Evolutionary conservation across 2,888 invertebrate genomes (phyloP), one percentile per base, ranked within the genome.

Genomic region (Ophioninae sp.): DNA sequence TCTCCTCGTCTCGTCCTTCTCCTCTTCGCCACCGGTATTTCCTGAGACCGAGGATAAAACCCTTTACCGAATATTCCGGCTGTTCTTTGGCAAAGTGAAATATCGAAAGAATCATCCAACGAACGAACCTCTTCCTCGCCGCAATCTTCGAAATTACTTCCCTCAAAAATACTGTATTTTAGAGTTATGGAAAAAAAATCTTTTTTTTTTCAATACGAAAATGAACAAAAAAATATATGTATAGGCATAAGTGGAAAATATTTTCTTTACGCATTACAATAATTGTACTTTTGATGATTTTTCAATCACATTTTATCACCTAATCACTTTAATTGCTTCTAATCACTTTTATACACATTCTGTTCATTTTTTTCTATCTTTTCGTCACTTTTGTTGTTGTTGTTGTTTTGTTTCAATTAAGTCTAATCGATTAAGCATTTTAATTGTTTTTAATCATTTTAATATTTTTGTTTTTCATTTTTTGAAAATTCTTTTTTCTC

Each of bases 121-220:
- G 41, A 23, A n/a, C 51, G 74, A 80, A 69, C 80, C 61, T 61
- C 75, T 75, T 20, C 39, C 63, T 69, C 64, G 64, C 63, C 80
- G 39, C 41, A 56, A 51, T 30, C 58, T 22, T 69, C 56, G 17
- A 63, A 58, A 39, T 23, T n/a, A 51, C 23, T 9, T n/a, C 59
- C 30, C 9, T 20, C 41, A 7, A 6, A 8, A n/a, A 65, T 37
- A 17, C 6, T 37, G 17, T 13, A 23, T 65, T 37, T 37, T 64
- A 44, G 44, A 10, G 13, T 44, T 3, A 44, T 1, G 10, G 2
- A 10, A 51, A 51, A 51, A 10, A 51, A 10, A 10, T 13, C 5
- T 51, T 51, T 51, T 13, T 2, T 2, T 30, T 30, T 2, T 30
- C 30, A 3, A 3, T 30, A 51, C 51, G 3, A 3, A 51, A 51